phyloP scores from a whole-genome alignment of 2,113 vertebrate species.

The Nothoprocta perdicaria region DNA sequence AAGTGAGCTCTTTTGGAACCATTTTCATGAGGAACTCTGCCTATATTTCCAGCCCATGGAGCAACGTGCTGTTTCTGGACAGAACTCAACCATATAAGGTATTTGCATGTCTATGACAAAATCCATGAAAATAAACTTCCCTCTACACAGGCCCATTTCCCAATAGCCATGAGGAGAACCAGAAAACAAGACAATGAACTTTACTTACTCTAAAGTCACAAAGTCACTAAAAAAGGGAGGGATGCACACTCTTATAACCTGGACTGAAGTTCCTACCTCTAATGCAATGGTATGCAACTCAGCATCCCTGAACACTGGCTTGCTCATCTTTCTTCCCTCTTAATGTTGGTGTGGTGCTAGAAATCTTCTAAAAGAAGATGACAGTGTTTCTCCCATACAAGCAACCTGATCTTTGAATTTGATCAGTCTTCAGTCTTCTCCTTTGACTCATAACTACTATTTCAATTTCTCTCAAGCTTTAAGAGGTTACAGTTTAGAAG shows the following conservation, averaged over 20 bases:
- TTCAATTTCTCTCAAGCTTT: neutral
- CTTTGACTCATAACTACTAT: neutral
- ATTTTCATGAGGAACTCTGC: slow-evolving; percentile 10
- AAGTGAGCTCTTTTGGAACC: neutral
- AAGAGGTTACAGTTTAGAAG: neutral
- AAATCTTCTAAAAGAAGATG: neutral
- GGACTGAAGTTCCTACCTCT: neutral
- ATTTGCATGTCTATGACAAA: slow-evolving; percentile 46
- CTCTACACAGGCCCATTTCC: neutral
- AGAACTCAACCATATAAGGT: slow-evolving; percentile 26
- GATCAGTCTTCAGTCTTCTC: neutral
- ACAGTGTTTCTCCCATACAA: neutral
- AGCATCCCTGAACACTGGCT: neutral
- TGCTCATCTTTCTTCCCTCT: neutral
- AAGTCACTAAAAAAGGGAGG: neutral
- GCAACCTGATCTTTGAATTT: neutral
- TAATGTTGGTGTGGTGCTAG: neutral
- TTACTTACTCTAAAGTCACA: neutral
- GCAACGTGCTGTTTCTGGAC: slow-evolving; percentile 42
- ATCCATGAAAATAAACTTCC: slow-evolving; percentile 35
- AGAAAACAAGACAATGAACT: neutral
- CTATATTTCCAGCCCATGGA: neutral
- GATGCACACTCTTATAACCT: neutral
- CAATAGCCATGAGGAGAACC: neutral
- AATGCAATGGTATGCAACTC: neutral